Percentiles rank a stretch among this genome's conserved stretches.
These are phyloP conservation scores for Gorsachius goisagi DNA, from an alignment of 2,113 vertebrate species.

Conservation along the genomic window DNA sequence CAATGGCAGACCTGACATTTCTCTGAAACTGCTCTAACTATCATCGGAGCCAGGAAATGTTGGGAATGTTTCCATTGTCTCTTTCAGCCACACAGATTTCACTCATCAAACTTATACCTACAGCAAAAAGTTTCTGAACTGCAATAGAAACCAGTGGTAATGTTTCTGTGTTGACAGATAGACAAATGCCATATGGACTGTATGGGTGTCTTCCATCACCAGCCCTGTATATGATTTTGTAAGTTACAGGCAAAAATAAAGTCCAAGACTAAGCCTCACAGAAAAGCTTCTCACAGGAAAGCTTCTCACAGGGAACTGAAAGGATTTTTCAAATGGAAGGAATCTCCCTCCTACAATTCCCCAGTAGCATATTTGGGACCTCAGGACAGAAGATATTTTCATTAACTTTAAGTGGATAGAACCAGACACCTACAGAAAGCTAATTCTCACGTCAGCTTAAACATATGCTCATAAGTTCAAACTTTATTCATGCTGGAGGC, in stretches of 20 bases:
- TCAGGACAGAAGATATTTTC: not conserved
- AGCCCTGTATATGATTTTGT: not conserved
- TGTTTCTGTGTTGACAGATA: constrained; percentile 23
- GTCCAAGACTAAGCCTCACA: not conserved
- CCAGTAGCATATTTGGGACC: not conserved
- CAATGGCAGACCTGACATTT: constrained; percentile 24
- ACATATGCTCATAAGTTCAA: not conserved
- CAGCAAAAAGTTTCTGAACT: not conserved
- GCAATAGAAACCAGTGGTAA: not conserved
- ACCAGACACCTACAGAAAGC: not conserved
- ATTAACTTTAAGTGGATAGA: not conserved
- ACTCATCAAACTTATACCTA: not conserved
- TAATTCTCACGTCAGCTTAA: not conserved
- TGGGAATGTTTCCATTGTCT: constrained; percentile 30
- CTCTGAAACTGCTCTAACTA: not conserved
- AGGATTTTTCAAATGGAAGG: not conserved
- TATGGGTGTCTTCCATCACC: constrained; percentile 22
- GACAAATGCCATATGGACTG: constrained; percentile 36
- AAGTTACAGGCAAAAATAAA: not conserved
- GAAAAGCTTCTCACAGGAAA: constrained; percentile 13
- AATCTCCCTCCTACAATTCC: not conserved
- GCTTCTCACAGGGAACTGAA: not conserved
- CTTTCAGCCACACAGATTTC: not conserved
- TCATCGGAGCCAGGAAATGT: constrained; percentile 13
- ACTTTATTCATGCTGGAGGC: not conserved